phyloP scores from a whole-genome alignment of 1,140 invertebrate species.

The Leptopilina clavipes region DNA sequence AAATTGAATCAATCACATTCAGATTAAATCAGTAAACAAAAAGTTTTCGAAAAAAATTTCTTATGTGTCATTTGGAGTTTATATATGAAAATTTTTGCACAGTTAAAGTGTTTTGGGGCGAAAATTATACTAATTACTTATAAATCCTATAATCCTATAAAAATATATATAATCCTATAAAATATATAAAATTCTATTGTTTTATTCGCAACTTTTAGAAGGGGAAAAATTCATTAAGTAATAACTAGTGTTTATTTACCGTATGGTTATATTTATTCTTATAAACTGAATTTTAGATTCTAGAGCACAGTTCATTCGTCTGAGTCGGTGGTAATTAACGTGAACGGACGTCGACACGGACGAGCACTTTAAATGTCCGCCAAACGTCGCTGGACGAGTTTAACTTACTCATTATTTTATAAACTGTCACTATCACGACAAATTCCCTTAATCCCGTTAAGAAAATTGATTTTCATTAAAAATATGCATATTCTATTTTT shows the following conservation, averaged over 20 bases:
- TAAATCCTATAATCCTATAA: too few relatives aligned
- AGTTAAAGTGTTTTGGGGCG: too few relatives aligned
- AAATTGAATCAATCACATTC: too few relatives aligned
- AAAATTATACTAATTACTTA: too few relatives aligned
- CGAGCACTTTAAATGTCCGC: slow-evolving; percentile 69
- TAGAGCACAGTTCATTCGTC: slow-evolving; percentile 44
- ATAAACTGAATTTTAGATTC: slow-evolving; percentile 4
- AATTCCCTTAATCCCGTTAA: not conserved
- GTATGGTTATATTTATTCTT: slow-evolving; percentile 20
- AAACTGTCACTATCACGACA: slow-evolving; percentile 43
- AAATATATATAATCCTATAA: too few relatives aligned
- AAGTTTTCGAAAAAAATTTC: too few relatives aligned
- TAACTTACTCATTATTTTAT: slow-evolving; percentile 66
- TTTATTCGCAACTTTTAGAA: too few relatives aligned
- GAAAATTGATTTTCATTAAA: not conserved
- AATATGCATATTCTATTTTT: not conserved
- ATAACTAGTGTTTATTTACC: not conserved
- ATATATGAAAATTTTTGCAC: too few relatives aligned
- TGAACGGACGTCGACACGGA: slow-evolving; percentile 67
- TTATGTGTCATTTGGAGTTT: too few relatives aligned
- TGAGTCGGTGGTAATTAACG: slow-evolving; percentile 63
- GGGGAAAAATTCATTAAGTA: too few relatives aligned
- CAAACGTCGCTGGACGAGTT: slow-evolving; percentile 53
- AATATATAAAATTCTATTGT: too few relatives aligned
- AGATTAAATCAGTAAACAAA: too few relatives aligned